These are phyloP conservation scores for Macrobrachium rosenbergii DNA, from an alignment of 1,140 invertebrate species.

Conservation along the genomic window DNA sequence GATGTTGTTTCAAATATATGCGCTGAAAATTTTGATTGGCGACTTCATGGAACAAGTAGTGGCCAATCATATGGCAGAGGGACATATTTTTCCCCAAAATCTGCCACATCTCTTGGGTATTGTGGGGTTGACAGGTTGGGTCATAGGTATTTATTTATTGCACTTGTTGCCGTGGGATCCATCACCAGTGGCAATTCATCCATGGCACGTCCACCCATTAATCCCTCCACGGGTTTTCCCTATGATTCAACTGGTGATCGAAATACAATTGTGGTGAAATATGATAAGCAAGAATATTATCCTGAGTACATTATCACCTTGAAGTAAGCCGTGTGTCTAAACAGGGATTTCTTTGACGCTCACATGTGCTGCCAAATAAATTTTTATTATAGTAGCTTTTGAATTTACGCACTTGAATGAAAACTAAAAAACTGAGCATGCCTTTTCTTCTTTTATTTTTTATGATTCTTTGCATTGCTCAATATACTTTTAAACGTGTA, in stretches of 20 bases:
- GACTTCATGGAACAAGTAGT: conserved; percentile 51
- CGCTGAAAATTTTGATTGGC: conserved; percentile 64
- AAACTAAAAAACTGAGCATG: too few relatives aligned
- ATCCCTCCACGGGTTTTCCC: conserved; percentile 31
- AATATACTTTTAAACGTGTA: too few relatives aligned
- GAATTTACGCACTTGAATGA: too few relatives aligned
- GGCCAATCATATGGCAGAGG: conserved; percentile 52
- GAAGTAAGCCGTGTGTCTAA: background rate
- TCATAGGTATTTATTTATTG: conserved; percentile 45
- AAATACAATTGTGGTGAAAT: conserved; percentile 38
- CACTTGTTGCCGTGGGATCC: conserved; percentile 43
- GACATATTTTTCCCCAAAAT: conserved; percentile 52
- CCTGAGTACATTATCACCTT: conserved; percentile 49
- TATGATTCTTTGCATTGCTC: too few relatives aligned
- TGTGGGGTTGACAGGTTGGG: background rate
- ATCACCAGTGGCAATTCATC: conserved; percentile 6
- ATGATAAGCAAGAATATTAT: conserved; percentile 56
- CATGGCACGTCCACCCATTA: conserved; percentile 47
- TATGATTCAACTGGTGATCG: conserved; percentile 52
- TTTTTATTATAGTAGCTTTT: too few relatives aligned
- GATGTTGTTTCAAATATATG: conserved; percentile 52
- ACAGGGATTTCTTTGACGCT: too few relatives aligned
- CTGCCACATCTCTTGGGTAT: conserved; percentile 17
- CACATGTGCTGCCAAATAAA: too few relatives aligned
- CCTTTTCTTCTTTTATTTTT: too few relatives aligned